Conservation (phyloP, 2,113 vertebrate genomes). For the Theristicus caerulescens region DNA sequence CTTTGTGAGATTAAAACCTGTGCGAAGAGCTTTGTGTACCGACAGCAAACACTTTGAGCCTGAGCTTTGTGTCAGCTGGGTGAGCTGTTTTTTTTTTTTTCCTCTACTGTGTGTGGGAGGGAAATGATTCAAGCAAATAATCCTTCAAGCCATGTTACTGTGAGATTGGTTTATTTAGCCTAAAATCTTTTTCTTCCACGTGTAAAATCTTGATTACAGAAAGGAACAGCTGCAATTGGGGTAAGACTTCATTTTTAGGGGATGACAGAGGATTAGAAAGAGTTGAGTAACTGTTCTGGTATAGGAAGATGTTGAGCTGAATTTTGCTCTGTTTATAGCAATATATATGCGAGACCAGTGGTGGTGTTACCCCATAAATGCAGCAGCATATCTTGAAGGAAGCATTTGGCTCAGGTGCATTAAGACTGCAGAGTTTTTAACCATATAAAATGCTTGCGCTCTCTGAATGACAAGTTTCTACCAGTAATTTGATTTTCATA, state of each 20-base stretch:
- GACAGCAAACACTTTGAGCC: not conserved
- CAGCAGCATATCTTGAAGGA: not conserved
- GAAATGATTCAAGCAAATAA: slow-evolving; percentile 28
- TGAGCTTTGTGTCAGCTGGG: not conserved
- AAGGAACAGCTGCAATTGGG: slow-evolving; percentile 26
- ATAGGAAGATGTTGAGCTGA: not conserved
- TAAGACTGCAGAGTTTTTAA: not conserved
- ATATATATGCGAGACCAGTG: not conserved
- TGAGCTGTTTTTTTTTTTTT: not conserved
- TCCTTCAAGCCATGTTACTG: slow-evolving; percentile 17
- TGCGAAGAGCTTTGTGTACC: not conserved
- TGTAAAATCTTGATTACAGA: slow-evolving; percentile 38
- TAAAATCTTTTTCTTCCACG: slow-evolving; percentile 22
- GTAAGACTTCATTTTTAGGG: not conserved
- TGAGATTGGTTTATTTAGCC: slow-evolving; percentile 32
- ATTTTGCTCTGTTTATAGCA: not conserved
- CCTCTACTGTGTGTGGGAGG: not conserved
- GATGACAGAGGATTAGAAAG: not conserved
- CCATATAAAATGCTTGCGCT: not conserved
- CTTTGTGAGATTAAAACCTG: not conserved
- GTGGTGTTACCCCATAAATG: not conserved
- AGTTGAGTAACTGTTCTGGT: not conserved
- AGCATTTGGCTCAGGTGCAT: not conserved
- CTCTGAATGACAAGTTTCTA: not conserved
- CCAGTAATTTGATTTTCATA: not conserved